These are phyloP conservation scores for Notocelia uddmanniana DNA, from an alignment of 2,888 invertebrate genomes.

Conservation along the genomic window DNA sequence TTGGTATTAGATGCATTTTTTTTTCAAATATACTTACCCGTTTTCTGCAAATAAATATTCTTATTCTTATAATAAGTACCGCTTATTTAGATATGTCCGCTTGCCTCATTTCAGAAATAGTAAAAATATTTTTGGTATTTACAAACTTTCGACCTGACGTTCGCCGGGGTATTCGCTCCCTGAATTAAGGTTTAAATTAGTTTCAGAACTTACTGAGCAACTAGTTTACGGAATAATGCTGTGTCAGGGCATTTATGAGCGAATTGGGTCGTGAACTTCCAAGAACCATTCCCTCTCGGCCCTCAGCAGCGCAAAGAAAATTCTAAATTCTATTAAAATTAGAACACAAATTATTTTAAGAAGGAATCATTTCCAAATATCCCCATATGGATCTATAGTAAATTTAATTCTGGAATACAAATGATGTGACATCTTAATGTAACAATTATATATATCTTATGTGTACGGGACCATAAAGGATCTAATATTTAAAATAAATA, in stretches of 20 bases:
- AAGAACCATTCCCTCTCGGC: conserved; percentile 46
- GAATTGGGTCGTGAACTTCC: conserved; percentile 68
- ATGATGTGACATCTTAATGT: too few species aligned
- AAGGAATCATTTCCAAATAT: too few species aligned
- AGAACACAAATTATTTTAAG: not conserved
- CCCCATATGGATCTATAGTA: not conserved
- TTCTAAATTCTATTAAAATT: not conserved
- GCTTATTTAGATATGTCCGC: too few species aligned
- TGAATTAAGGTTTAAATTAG: conserved; percentile 19
- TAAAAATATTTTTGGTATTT: too few species aligned
- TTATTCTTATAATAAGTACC: too few species aligned
- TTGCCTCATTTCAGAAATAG: too few species aligned
- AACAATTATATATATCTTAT: too few species aligned
- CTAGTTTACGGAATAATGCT: conserved; percentile 46
- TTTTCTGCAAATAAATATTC: too few species aligned
- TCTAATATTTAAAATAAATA: not conserved
- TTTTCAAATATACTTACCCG: too few species aligned
- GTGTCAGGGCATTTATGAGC: conserved; percentile 49
- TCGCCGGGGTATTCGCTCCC: not conserved
- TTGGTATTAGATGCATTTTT: not conserved
- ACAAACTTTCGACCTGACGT: not conserved
- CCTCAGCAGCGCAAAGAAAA: not conserved
- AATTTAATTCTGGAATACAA: not conserved
- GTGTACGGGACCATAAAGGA: not conserved
- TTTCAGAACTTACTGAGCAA: conserved; percentile 54